A percentile compares a stretch with the other conserved stretches of the same genome.
These are phyloP conservation scores for Onthophagus sagittarius DNA, from an alignment of 2,888 invertebrate species.

Conservation along the genomic window DNA sequence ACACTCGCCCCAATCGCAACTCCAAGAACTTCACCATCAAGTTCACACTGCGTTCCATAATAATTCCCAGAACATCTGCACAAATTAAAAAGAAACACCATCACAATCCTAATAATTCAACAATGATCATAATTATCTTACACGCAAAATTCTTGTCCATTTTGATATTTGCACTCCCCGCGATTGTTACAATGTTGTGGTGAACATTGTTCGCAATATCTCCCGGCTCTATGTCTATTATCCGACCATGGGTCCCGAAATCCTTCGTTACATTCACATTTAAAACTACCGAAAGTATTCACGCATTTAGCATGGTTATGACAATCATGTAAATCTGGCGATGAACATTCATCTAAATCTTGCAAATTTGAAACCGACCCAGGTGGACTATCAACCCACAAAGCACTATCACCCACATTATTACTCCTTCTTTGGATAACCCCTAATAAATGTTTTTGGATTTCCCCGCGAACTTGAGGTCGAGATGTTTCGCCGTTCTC, in stretches of 20 bases:
- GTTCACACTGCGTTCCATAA: constrained; percentile 84
- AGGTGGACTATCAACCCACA: constrained; percentile 79
- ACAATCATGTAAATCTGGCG: constrained; percentile 80
- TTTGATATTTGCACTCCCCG: constrained; percentile 76
- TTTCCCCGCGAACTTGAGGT: constrained; percentile 65
- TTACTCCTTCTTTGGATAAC: constrained; percentile 79
- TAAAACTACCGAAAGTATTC: constrained; percentile 82
- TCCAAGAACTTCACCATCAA: constrained; percentile 88
- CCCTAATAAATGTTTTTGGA: constrained; percentile 79
- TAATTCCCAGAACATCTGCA: constrained; percentile 78
- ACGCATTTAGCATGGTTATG: constrained; percentile 72
- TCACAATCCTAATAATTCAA: background rate
- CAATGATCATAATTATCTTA: constrained; percentile 45
- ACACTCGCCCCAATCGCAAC: constrained; percentile 89
- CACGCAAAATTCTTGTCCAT: constrained; percentile 74
- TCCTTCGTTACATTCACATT: constrained; percentile 70
- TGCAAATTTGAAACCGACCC: constrained; percentile 66
- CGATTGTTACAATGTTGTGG: constrained; percentile 77
- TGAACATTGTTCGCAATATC: constrained; percentile 75
- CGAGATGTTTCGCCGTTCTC: constrained; percentile 71
- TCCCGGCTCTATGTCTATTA: constrained; percentile 64
- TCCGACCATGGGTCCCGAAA: constrained; percentile 71
- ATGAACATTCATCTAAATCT: constrained; percentile 84
- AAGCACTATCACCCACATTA: constrained; percentile 81
- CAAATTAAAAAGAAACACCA: constrained; percentile 12